These are phyloP conservation scores for Pygmarrhopalites habei DNA, from an alignment of 1,140 invertebrate species.

Conservation along the genomic window DNA sequence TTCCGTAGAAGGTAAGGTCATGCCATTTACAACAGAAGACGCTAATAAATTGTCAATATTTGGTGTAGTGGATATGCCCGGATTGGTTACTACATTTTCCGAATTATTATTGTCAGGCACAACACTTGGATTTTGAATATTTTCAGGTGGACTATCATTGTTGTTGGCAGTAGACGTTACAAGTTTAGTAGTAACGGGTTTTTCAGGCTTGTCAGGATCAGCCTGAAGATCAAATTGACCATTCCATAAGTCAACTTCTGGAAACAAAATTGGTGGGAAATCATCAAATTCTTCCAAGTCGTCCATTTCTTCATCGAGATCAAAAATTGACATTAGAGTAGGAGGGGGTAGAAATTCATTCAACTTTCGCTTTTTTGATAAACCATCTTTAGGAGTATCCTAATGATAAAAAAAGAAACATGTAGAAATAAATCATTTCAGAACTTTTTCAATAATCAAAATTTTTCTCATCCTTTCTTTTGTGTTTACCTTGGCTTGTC, in stretches of 20 bases:
- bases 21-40: too few species aligned
- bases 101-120: not conserved
- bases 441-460: not conserved
- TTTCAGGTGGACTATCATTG: not conserved
- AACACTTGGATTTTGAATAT: not conserved
- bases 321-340: not conserved
- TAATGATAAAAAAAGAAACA: not conserved
- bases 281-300: not conserved
- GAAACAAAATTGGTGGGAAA: not conserved
- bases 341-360: constrained; percentile 4
- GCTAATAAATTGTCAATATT: too few species aligned
- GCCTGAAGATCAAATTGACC: not conserved
- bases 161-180: not conserved
- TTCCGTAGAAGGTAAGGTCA: too few species aligned
- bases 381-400: not conserved
- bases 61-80: too few species aligned
- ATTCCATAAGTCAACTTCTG: constrained; percentile 11
- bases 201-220: constrained; percentile 5
- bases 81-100: too few species aligned
- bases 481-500: too few species aligned
- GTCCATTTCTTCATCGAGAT: not conserved
- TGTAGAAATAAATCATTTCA: not conserved
- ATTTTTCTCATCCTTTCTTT: not conserved
- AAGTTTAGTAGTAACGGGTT: too few species aligned
- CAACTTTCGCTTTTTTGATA: not conserved